Evolutionary conservation across 2,113 vertebrate genomes (phyloP).

Genomic region (Actenoides hombroni): DNA sequence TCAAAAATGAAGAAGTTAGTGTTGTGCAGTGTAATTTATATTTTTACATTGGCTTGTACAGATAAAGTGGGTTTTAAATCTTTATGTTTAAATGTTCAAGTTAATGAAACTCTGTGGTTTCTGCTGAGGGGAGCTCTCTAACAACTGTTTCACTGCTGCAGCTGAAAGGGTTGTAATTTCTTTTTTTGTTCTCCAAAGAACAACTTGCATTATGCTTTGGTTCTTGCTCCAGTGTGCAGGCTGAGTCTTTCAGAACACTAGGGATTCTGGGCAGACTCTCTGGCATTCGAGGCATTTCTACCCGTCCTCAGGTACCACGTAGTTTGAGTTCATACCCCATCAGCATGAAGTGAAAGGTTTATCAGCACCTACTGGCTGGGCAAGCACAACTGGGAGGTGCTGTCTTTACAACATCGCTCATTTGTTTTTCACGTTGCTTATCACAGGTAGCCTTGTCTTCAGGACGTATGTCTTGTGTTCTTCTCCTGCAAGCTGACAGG

Average conservation of each 20-base stretch:
- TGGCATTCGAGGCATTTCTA: not conserved
- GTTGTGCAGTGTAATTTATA: not conserved
- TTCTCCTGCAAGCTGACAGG: not conserved
- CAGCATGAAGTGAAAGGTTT: not conserved
- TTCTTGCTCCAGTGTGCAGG: not conserved
- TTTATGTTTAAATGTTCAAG: not conserved
- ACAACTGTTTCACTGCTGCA: not conserved
- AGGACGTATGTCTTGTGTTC: not conserved
- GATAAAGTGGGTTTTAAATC: not conserved
- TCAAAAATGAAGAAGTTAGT: not conserved
- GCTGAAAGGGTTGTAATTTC: not conserved
- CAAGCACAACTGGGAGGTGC: not conserved
- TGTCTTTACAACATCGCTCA: not conserved
- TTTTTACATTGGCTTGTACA: not conserved
- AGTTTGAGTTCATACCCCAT: not conserved
- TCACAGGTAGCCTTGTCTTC: not conserved
- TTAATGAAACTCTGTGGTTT: not conserved
- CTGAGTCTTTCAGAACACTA: not conserved
- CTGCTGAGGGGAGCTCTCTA: not conserved
- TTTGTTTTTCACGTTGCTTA: not conserved
- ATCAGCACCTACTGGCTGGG: not conserved
- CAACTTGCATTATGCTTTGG: not conserved
- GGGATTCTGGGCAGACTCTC: not conserved
- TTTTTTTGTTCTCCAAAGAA: not conserved
- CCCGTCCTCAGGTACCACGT: fast-evolving